These are phyloP conservation scores for Pungitius pungitius DNA, from an alignment of 2,113 vertebrate genomes.

Conservation along the genomic window DNA sequence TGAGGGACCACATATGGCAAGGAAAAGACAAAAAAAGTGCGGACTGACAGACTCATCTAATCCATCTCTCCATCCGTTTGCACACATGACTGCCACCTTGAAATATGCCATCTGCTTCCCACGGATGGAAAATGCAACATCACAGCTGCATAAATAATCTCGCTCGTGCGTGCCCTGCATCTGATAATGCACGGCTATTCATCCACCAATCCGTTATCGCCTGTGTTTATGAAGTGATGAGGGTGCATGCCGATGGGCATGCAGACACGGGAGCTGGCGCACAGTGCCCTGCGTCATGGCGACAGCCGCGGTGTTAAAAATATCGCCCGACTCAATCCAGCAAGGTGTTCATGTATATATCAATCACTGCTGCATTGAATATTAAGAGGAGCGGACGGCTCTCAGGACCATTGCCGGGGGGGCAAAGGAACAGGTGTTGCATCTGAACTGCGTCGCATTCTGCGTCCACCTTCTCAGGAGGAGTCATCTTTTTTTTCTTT, in stretches of 20 bases:
- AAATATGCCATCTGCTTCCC: constrained; percentile 72
- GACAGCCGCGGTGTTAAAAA: constrained; percentile 31
- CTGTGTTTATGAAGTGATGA: constrained; percentile 34
- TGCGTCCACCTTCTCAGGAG: not conserved
- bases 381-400: constrained; percentile 39
- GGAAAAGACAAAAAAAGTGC: constrained; percentile 31
- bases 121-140: constrained; percentile 48
- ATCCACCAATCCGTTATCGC: constrained; percentile 39
- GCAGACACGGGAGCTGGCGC: not conserved
- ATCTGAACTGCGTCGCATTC: constrained; percentile 24
- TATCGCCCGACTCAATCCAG: not conserved
- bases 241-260: not conserved
- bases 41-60: constrained; percentile 27
- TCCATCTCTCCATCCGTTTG: constrained; percentile 36
- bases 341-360: constrained; percentile 22
- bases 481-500: constrained; percentile 14
- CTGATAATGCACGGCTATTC: constrained; percentile 36
- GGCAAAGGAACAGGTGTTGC: constrained; percentile 7
- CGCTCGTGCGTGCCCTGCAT: constrained; percentile 51
- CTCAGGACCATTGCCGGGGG: constrained; percentile 7
- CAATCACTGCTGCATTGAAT: constrained; percentile 25
- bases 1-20: not conserved
- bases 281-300: not conserved
- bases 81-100: constrained; percentile 65
- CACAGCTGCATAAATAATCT: constrained; percentile 73